A percentile compares a stretch with the other conserved stretches of the same genome.
Conservation (phyloP, 2,888 invertebrate species). For the Diarsia brunnea region DNA sequence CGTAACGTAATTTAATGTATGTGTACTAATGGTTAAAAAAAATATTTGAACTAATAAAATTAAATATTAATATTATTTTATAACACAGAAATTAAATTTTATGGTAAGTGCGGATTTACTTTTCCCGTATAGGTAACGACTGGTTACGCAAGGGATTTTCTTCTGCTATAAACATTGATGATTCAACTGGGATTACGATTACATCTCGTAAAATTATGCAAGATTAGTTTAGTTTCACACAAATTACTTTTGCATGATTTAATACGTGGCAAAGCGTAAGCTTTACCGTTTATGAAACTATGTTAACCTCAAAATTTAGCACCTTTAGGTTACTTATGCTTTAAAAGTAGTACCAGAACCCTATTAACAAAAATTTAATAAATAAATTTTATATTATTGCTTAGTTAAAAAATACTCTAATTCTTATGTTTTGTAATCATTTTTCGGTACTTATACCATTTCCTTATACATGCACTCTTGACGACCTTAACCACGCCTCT, state of each 20-base stretch:
- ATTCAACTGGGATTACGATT: constrained; percentile 17
- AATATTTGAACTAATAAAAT: neutral
- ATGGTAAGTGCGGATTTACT: constrained; percentile 6
- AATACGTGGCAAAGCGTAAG: neutral
- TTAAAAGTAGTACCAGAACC: neutral
- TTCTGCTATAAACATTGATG: constrained; percentile 11
- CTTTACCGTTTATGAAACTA: no score
- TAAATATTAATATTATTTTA: neutral
- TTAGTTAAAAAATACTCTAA: neutral
- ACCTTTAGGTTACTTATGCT: no score
- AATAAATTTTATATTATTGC: neutral
- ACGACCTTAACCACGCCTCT: no score
- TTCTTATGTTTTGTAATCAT: neutral
- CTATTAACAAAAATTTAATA: neutral
- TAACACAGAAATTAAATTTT: constrained; percentile 1
- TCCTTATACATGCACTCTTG: no score
- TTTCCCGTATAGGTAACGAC: constrained; percentile 28
- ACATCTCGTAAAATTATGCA: constrained; percentile 16
- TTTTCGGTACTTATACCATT: neutral
- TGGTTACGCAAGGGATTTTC: constrained; percentile 26
- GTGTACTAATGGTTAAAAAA: neutral
- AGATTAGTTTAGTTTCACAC: neutral
- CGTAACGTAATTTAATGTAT: no score
- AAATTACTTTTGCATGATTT: neutral
- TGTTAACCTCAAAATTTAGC: no score